Base-by-base conservation (phyloP, 2,888 invertebrate genomes). In the Ischnus inquisitorius region DNA sequence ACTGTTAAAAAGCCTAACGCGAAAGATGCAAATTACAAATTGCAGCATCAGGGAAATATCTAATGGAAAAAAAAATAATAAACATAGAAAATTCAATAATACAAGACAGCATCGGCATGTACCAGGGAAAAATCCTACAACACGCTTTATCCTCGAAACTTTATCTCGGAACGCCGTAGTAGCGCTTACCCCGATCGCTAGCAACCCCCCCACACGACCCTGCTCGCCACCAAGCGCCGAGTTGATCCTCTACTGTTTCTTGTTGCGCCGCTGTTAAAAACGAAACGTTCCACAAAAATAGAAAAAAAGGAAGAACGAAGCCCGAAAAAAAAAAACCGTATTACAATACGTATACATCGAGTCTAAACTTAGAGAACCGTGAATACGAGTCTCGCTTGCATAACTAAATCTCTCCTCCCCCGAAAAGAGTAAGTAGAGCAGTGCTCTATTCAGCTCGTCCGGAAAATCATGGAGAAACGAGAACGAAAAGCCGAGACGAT, bases 61-160 rank as follows among this genome's bases (percentile, higher is more conserved):
- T 12, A n/a, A 34, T 62, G 25, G 22, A 19, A 46, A 72, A 39
- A 5, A 16, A 16, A 8, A 51, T 6, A 6, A 16, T 57, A 10
- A 57, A 22, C 10, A 12, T 16, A 8, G 54, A 48, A 16, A 64
- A 14, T 48, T 39, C 41, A 75, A 74, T 14, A 80, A 68, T 68
- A 60, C 14, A 64, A 34, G 12, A 62, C 22, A 19, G 54, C 46
- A 75, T 62, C 69, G n/a, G 64, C 39, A 72, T 25, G 64, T 79
- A 79, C 79, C 60, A 76, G 83, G 79, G 76, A 79, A 79, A 79
- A 25, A 79, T 79, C 65, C 71, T 67, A 68, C 67, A 71, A 83
- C 57, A 64, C 69, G 46, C 48, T 65, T 74, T 28, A 71, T 48
- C 67, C 65, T 62, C 78, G 74, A 60, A 78, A 69, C 25, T 39